Conservation (phyloP, 2,888 invertebrate genomes). For the Chymomyza fuscimana region DNA sequence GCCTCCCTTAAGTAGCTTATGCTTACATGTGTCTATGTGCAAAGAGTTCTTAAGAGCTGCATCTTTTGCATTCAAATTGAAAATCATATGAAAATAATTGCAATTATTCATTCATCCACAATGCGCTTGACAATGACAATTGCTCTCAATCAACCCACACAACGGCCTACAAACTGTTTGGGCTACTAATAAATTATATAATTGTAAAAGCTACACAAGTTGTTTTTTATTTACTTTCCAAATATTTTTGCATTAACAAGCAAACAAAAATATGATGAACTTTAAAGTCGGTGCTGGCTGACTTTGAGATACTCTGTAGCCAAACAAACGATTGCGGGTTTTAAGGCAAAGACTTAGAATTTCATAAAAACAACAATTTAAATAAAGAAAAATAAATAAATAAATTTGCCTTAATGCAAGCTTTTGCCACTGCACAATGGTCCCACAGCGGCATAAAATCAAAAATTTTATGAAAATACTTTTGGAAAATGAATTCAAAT, state of each 20-base stretch:
- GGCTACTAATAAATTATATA: neutral
- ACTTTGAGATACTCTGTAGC: too few species aligned
- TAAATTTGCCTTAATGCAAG: too few species aligned
- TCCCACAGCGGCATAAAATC: too few species aligned
- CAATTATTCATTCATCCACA: neutral
- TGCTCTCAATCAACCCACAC: neutral
- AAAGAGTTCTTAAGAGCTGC: neutral
- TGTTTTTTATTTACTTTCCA: neutral
- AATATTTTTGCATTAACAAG: neutral
- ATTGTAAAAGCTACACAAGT: neutral
- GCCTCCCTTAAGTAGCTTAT: neutral
- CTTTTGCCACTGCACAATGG: too few species aligned
- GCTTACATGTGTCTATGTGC: neutral
- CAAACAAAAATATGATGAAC: neutral
- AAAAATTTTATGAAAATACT: too few species aligned
- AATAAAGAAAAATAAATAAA: too few species aligned
- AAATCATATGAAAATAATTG: neutral
- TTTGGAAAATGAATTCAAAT: too few species aligned
- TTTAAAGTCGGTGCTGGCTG: too few species aligned
- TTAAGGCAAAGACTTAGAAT: too few species aligned
- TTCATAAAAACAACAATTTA: too few species aligned
- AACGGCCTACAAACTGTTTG: neutral
- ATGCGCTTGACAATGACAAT: constrained; percentile 27
- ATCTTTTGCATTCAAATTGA: neutral
- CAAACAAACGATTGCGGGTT: too few species aligned